Evolutionary conservation across 2,113 vertebrate genomes (phyloP), one percentile per base, ranked within the genome.

Genomic region (Rhinoptilus africanus): DNA sequence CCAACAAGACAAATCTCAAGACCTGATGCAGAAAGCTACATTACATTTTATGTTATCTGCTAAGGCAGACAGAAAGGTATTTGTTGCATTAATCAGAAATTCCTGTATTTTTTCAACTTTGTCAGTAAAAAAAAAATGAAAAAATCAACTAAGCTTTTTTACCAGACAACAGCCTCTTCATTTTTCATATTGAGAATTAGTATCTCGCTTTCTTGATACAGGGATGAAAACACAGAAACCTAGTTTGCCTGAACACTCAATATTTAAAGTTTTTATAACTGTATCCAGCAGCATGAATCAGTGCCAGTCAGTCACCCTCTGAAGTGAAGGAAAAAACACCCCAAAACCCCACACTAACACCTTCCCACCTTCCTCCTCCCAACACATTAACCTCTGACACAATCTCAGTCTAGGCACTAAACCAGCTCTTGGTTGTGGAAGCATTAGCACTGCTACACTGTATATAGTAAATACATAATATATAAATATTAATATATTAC

Each of bases 11-110:
- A 2, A 16, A 45, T 11, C 32, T 53, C 75, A 45, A 48, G 75
- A 32, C 20, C 15, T 3, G 6, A 17, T n/a, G 17, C n/a, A 66
- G 77, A 89, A 89, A 69, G 11, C 20, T 14, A n/a, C 0, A 0
- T 28, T 48, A 14, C 18, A 8, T 35, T 86, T 60, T 63, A 8
- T 8, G 12, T 39, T 78, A 34, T 18, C 53, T 76, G 19, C n/a
- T 75, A 47, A 67, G 13, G 37, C 32, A 71, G 75, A 59, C 14
- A 8, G n/a, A 79, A 81, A 72, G 10, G 12, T 59, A 51, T 47
- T 54, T 59, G 28, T 72, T 72, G 20, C 3, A 1, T 53, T 72
- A 62, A 63, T 18, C 28, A 74, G 39, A 39, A 83, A 83, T 16
- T 35, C 20, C 35, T 47, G 39, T 34, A 51, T 30, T 60, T 86